These are phyloP conservation scores for Trachelus iudaicus DNA, from an alignment of 2,888 invertebrate genomes.

Conservation along the genomic window DNA sequence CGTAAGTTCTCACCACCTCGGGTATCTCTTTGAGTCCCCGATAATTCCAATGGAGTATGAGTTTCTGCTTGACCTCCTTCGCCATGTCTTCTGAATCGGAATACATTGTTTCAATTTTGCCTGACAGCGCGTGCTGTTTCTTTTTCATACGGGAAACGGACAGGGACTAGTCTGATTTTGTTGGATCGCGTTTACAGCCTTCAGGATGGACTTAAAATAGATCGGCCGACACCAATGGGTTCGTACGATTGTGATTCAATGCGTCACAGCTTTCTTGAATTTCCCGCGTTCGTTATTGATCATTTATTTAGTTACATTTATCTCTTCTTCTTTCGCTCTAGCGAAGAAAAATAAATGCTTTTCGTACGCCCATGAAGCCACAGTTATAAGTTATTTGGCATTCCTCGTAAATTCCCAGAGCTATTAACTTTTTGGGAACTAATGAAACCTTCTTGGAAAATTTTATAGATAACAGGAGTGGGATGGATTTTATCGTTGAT, in stretches of 20 bases:
- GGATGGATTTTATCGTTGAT: too few species aligned
- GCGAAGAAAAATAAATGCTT: background rate
- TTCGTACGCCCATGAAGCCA: too few species aligned
- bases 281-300: background rate
- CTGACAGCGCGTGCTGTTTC: background rate
- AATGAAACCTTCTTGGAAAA: background rate
- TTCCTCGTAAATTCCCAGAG: background rate
- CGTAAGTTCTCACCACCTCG: conserved; percentile 49
- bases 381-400: background rate
- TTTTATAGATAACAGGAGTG: background rate
- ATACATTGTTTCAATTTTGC: conserved; percentile 33
- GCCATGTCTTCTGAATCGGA: conserved; percentile 50
- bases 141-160: background rate
- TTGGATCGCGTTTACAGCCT: conserved; percentile 14
- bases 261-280: background rate
- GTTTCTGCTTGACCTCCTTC: conserved; percentile 57
- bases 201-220: conserved; percentile 37
- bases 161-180: conserved; percentile 1
- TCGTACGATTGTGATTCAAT: background rate
- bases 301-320: background rate
- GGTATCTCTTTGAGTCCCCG: conserved; percentile 57
- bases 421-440: background rate
- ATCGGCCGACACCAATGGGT: conserved; percentile 17
- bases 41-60: conserved; percentile 65
- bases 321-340: too few species aligned